Conservation (phyloP, 1,140 invertebrate species). For the Aricia agestis region DNA sequence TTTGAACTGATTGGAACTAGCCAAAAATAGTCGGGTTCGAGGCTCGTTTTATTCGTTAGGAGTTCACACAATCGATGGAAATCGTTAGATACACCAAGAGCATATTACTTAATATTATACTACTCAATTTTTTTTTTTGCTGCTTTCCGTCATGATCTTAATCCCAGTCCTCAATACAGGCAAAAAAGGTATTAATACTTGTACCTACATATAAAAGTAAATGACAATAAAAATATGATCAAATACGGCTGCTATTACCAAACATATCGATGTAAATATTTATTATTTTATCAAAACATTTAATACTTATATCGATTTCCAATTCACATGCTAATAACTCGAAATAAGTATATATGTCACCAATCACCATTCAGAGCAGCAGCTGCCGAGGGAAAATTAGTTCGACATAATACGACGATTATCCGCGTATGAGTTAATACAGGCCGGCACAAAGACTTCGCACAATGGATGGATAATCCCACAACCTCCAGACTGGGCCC, state of each 20-base stretch:
- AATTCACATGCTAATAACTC: background rate
- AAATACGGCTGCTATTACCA: background rate
- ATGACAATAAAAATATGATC: too few species aligned
- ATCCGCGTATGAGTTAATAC: conserved; percentile 74
- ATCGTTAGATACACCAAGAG: background rate
- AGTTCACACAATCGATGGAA: background rate
- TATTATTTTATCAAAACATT: background rate
- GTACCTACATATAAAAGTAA: too few species aligned
- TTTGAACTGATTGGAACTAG: background rate
- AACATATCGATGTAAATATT: background rate
- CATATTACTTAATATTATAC: background rate
- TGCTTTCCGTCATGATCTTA: too few species aligned
- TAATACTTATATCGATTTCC: background rate
- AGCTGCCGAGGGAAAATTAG: conserved; percentile 71
- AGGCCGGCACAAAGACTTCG: conserved; percentile 67
- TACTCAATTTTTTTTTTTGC: background rate
- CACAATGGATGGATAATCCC: conserved; percentile 68
- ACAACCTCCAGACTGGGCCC: conserved; percentile 49
- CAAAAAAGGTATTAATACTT: too few species aligned
- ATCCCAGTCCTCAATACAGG: too few species aligned
- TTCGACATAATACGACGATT: conserved; percentile 69
- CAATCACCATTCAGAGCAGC: conserved; percentile 41
- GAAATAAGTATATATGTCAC: conserved; percentile 36
- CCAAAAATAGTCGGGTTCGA: background rate
- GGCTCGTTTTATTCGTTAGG: too few species aligned